Base-by-base conservation (phyloP, 2,797 vertebrate species). In the Semaprochilodus insignis region DNA sequence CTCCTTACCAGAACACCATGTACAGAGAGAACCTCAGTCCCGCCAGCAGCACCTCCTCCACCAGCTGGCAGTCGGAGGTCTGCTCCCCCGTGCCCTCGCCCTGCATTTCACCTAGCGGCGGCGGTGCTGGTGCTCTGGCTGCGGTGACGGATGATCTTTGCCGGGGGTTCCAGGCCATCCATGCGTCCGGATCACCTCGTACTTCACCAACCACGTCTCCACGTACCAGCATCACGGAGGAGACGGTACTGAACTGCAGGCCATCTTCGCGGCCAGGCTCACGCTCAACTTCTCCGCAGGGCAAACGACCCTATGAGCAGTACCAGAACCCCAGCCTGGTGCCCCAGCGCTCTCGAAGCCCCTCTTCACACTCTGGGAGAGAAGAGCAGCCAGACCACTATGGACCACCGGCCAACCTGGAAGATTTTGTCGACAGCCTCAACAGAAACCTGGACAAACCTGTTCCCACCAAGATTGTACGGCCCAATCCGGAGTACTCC, bases 11-110 rank as follows among this genome's bases (percentile, higher is more conserved):
- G 91, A 87, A 88, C 83, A 51, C 84, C 78, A 86, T 92, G 89
- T 93, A 95, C 91, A 90, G 98, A 93, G 95, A 97, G 92, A 97
- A 96, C 91, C 94, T 97, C 91, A 99, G 98, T 91, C 98, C 98
- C 27, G 97, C 96, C 90, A 99, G 98, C 92, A 99, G 98, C 88
- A 97, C 96, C 88, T 99, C 97, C 75, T 99, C 98, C 88, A 95
- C 97, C 84, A 98, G 98, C 94, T 99, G 97, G 96, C 94, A 97
- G 88, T 95, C 94, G 65, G 97, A 99, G 81, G 90, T 87, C 77
- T 96, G 92, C 90, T 99, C 97, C 88, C 97, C 97, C 86, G 94
- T 92, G 91, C 95, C 94, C 0, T 99, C 98, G 73, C 98, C 98
- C 23, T 96, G 96, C 82, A 93, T 97, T 89, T 99, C 98, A 77